A percentile compares a stretch with the other conserved stretches of the same genome.
Conservation (phyloP, 2,797 vertebrate genomes). For the Myioborus miniatus region DNA sequence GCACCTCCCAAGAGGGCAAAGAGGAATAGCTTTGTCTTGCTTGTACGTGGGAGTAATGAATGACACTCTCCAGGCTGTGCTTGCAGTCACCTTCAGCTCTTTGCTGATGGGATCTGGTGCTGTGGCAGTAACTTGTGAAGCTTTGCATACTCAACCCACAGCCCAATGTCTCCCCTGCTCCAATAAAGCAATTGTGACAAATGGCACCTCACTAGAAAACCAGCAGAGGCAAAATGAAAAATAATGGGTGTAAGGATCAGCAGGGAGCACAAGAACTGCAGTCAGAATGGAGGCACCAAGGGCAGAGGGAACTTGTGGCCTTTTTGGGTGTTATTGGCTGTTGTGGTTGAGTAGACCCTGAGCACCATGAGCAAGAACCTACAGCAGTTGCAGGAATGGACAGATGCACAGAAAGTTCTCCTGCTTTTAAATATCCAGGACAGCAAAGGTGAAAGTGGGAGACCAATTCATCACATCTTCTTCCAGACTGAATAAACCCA, state of each 20-base stretch:
- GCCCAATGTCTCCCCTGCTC: background rate
- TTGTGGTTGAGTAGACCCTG: background rate
- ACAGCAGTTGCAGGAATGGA: background rate
- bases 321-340: background rate
- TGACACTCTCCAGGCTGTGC: background rate
- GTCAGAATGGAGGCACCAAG: background rate
- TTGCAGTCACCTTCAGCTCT: slow-evolving; percentile 32
- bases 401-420: background rate
- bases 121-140: background rate
- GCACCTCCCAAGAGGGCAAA: slow-evolving; percentile 14
- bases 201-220: background rate
- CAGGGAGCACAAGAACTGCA: background rate
- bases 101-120: background rate
- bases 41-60: background rate
- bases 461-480: background rate
- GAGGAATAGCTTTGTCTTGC: background rate
- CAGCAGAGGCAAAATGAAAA: slow-evolving; percentile 5
- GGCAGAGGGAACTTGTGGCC: background rate
- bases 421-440: background rate
- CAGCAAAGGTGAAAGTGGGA: background rate
- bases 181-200: background rate
- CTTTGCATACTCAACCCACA: background rate
- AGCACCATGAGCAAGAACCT: background rate
- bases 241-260: background rate
- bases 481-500: background rate